phyloP scores from a whole-genome alignment of 2,113 vertebrate genomes.

The Pelodiscus sinensis region DNA sequence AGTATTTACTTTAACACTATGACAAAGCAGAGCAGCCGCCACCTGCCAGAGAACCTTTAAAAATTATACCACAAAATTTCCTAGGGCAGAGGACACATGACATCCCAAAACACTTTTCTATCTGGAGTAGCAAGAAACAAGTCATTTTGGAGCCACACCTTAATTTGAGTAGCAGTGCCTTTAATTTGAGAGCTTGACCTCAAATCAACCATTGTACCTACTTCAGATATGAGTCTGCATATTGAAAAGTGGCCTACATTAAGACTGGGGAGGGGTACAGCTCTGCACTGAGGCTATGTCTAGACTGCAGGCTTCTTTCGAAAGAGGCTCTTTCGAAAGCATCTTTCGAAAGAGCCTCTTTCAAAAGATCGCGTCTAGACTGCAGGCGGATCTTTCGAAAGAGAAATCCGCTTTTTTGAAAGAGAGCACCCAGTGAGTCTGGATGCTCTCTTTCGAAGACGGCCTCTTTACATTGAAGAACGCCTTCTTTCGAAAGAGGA shows the following conservation, averaged over 20 bases:
- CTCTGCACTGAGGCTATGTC: too few relatives aligned
- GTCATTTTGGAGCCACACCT: background rate
- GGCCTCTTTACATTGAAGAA: too few relatives aligned
- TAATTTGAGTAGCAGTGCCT: background rate
- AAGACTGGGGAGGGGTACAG: background rate
- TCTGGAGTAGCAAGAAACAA: background rate
- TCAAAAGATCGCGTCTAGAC: too few relatives aligned
- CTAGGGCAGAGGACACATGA: background rate
- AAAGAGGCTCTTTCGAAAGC: too few relatives aligned
- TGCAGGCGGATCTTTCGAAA: too few relatives aligned
- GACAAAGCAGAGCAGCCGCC: background rate
- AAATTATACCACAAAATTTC: background rate
- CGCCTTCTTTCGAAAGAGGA: too few relatives aligned
- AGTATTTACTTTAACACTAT: constrained; percentile 9
- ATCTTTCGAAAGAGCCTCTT: too few relatives aligned
- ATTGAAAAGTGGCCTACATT: background rate
- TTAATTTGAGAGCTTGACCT: background rate
- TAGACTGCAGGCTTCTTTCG: too few relatives aligned
- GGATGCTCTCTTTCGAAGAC: too few relatives aligned
- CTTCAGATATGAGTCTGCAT: background rate
- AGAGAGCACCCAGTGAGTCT: too few relatives aligned
- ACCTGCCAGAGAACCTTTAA: background rate
- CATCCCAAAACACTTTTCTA: background rate
- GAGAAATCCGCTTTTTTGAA: too few relatives aligned
- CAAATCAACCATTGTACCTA: background rate